Evolutionary conservation across 1,140 invertebrate species (phyloP).

Genomic region (Drosophila sp.): DNA sequence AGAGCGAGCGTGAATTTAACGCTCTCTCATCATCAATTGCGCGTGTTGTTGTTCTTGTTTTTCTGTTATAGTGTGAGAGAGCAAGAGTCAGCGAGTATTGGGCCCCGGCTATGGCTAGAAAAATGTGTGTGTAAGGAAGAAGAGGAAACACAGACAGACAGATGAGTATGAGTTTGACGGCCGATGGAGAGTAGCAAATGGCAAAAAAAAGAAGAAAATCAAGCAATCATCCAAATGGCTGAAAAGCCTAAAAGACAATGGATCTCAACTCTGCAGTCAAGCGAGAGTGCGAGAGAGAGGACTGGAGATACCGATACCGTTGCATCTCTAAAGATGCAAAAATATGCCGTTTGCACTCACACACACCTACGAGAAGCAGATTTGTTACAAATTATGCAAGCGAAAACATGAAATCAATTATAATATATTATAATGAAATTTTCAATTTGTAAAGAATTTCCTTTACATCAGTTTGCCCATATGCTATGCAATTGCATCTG

Average conservation of each 20-base stretch:
- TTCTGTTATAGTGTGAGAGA: conserved; percentile 50
- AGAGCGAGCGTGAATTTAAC: conserved; percentile 74
- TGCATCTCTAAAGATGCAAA: conserved; percentile 47
- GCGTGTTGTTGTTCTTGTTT: conserved; percentile 30
- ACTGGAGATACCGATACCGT: conserved; percentile 37
- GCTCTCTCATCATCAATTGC: conserved; percentile 77
- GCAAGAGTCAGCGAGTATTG: conserved; percentile 38
- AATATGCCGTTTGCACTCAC: conserved; percentile 30
- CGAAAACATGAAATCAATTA: not conserved
- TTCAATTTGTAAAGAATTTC: not conserved
- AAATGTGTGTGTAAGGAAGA: conserved; percentile 52
- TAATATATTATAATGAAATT: not conserved
- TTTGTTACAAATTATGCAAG: conserved; percentile 22
- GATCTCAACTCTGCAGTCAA: conserved; percentile 9
- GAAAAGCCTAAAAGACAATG: conserved; percentile 22
- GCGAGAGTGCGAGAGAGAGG: conserved; percentile 7
- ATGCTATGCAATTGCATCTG: conserved; percentile 8
- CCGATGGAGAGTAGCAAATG: conserved; percentile 35
- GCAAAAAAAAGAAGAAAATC: conserved; percentile 27
- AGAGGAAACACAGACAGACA: conserved; percentile 35
- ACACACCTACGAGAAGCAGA: conserved; percentile 4
- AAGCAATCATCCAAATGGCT: conserved; percentile 22
- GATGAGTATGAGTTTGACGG: conserved; percentile 51
- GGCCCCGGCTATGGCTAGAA: conserved; percentile 47
- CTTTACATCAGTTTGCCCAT: not conserved